A percentile compares a stretch with the other conserved stretches of the same genome.
Conservation (phyloP, 2,113 vertebrate genomes). For the Gallinago paraguaiae region DNA sequence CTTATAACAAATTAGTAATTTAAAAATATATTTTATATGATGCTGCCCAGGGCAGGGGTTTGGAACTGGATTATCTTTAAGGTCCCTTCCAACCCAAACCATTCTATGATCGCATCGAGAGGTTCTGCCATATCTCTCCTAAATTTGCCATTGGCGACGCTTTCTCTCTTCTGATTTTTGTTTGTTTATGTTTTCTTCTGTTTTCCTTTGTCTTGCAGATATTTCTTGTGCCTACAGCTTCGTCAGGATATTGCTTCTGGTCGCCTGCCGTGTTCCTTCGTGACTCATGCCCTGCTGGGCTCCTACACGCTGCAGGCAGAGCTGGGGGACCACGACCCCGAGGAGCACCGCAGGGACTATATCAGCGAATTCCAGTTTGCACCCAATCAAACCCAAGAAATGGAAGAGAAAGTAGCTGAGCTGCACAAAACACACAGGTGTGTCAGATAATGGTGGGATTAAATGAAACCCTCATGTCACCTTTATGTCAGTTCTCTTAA, state of each 20-base stretch:
- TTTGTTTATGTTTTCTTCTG: not conserved
- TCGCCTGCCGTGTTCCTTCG: constrained; percentile 85
- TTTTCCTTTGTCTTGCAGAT: constrained; percentile 68
- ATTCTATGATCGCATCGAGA: no score
- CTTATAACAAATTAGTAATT: not conserved
- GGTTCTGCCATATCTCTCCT: not conserved
- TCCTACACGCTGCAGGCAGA: constrained; percentile 89
- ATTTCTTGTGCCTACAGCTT: constrained; percentile 88
- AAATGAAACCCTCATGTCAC: not conserved
- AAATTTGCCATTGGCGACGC: not conserved
- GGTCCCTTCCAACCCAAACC: no score
- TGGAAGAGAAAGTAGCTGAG: constrained; percentile 96
- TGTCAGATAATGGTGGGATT: not conserved
- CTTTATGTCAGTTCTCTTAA: not conserved
- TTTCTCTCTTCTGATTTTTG: not conserved
- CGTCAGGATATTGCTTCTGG: constrained; percentile 85
- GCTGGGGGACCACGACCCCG: constrained; percentile 89
- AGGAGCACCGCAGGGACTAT: constrained; percentile 82
- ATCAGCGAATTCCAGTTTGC: constrained; percentile 89
- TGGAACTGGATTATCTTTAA: no score
- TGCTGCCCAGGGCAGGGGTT: not conserved
- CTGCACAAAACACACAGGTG: constrained; percentile 95
- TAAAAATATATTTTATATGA: not conserved
- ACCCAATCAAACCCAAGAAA: constrained; percentile 90
- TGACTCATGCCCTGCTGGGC: constrained; percentile 86